Conservation (phyloP, 2,797 vertebrate genomes). For the Chloroceryle amazona region DNA sequence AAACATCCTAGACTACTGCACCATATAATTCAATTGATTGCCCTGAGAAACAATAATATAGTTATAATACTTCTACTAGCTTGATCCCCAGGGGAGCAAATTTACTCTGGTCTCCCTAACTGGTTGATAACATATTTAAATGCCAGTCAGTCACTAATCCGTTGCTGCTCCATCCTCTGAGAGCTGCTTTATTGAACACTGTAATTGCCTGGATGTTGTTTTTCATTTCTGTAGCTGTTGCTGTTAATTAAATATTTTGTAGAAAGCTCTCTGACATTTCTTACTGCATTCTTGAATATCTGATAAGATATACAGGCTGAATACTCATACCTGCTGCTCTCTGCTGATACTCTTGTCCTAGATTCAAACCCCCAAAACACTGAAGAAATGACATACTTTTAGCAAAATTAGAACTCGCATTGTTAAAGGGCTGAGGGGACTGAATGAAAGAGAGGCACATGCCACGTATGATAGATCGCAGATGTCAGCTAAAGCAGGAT, state of each 20-base stretch:
- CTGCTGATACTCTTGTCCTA: constrained; percentile 82
- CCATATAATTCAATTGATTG: constrained; percentile 80
- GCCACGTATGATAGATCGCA: neutral
- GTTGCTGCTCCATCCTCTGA: constrained; percentile 77
- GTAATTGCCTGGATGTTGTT: constrained; percentile 86
- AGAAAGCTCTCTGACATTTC: constrained; percentile 81
- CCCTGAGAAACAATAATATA: constrained; percentile 77
- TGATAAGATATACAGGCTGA: constrained; percentile 80
- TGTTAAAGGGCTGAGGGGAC: constrained; percentile 79
- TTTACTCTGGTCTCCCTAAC: constrained; percentile 75
- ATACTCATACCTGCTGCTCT: constrained; percentile 79
- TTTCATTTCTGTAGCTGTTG: constrained; percentile 86
- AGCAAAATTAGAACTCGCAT: constrained; percentile 88
- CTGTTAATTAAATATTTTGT: constrained; percentile 87
- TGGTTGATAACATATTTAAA: constrained; percentile 86
- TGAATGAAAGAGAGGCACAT: constrained; percentile 67
- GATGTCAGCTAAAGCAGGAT: neutral
- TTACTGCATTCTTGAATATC: constrained; percentile 81
- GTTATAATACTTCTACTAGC: constrained; percentile 69
- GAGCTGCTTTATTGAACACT: constrained; percentile 82
- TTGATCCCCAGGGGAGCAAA: constrained; percentile 69
- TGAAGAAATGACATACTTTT: constrained; percentile 94
- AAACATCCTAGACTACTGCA: constrained; percentile 65
- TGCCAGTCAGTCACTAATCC: constrained; percentile 82
- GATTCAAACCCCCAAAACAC: constrained; percentile 90